Conservation (phyloP, 2,113 vertebrate species). For the Miniopterus natalensis region DNA sequence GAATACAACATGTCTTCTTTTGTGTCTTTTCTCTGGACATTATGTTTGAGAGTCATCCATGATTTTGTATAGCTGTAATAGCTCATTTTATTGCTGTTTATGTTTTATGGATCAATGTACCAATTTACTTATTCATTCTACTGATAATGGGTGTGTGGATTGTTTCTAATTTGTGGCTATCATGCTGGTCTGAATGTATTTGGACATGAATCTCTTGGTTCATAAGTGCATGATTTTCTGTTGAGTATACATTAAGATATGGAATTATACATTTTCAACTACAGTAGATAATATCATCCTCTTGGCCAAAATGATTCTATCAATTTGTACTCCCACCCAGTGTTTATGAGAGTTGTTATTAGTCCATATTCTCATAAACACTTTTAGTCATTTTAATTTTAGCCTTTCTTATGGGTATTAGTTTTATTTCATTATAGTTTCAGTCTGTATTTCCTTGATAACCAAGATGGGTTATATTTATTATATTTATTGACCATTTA, state of each 20-base stretch:
- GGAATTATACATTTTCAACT: neutral
- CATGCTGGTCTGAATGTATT: neutral
- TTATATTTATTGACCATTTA: neutral
- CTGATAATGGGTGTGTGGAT: neutral
- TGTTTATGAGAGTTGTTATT: neutral
- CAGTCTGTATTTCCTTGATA: neutral
- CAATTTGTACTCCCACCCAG: neutral
- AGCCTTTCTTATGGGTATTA: neutral
- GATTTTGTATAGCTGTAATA: neutral
- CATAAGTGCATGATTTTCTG: neutral
- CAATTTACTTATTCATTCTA: neutral
- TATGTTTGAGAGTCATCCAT: neutral
- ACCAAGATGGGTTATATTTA: neutral
- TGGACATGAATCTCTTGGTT: neutral
- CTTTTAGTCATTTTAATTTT: constrained; percentile 13
- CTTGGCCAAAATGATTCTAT: neutral
- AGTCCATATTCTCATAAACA: neutral
- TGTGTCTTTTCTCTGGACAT: neutral
- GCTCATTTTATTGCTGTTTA: neutral
- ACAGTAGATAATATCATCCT: neutral
- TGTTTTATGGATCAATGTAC: neutral
- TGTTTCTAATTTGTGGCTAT: neutral
- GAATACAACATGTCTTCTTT: neutral
- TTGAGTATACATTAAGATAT: neutral
- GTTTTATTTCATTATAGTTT: neutral